Evolutionary conservation across 2,113 vertebrate species (phyloP).

Genomic region (Stercorarius parasiticus): DNA sequence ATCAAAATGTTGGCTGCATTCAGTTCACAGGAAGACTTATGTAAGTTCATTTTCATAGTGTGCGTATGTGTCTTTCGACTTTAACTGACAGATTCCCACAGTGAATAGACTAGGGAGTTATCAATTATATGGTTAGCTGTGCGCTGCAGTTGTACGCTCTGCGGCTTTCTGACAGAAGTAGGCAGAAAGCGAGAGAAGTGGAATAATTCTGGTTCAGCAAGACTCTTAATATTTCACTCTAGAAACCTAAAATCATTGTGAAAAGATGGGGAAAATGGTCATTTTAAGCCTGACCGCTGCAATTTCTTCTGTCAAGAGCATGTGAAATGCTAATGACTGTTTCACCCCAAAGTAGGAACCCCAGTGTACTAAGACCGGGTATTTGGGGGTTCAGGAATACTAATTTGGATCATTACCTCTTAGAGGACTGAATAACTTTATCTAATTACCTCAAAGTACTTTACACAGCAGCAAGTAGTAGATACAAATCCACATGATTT

Average conservation of each 20-base stretch:
- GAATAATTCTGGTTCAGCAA: slow-evolving; percentile 73
- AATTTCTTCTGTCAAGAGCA: neutral
- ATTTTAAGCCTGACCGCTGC: slow-evolving; percentile 10
- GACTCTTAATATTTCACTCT: slow-evolving; percentile 69
- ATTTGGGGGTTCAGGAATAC: neutral
- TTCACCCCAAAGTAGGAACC: neutral
- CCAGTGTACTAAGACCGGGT: neutral
- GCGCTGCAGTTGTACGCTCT: slow-evolving; percentile 70
- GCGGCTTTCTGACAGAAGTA: slow-evolving; percentile 75
- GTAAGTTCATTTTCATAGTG: slow-evolving; percentile 80
- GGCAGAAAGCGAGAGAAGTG: slow-evolving; percentile 62
- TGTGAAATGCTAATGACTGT: neutral
- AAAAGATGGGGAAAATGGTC: slow-evolving; percentile 38
- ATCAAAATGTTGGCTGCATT: slow-evolving; percentile 74
- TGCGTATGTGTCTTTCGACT: slow-evolving; percentile 75
- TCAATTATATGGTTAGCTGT: slow-evolving; percentile 83
- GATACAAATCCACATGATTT: neutral
- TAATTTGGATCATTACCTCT: neutral
- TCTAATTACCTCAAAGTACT: neutral
- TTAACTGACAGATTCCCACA: slow-evolving; percentile 78
- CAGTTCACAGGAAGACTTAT: slow-evolving; percentile 70
- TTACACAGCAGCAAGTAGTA: neutral
- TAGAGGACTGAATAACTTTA: neutral
- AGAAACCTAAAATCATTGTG: slow-evolving; percentile 10
- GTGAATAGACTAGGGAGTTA: slow-evolving; percentile 77